phyloP scores from a whole-genome alignment of 2,888 invertebrate species.

The Corbicula japonica region DNA sequence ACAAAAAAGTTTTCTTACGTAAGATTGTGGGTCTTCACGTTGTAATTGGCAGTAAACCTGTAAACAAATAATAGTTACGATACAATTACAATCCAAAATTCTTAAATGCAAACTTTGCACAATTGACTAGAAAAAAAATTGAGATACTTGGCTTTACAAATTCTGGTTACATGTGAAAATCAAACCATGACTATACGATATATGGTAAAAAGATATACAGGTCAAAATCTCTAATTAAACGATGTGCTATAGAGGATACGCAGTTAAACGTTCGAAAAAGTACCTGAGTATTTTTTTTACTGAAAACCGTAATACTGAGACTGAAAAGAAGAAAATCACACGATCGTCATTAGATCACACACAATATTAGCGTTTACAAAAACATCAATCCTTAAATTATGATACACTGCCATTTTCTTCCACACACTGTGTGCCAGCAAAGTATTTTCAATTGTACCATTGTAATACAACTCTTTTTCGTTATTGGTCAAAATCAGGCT shows the following conservation, averaged over 20 bases:
- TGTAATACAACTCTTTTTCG: too few relatives aligned
- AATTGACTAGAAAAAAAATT: conserved; percentile 58
- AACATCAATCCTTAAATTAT: too few relatives aligned
- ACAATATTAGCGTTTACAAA: too few relatives aligned
- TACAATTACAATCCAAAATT: conserved; percentile 51
- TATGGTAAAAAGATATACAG: conserved; percentile 58
- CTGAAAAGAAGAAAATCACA: conserved; percentile 51
- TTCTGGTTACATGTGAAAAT: conserved; percentile 69
- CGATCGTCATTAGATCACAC: too few relatives aligned
- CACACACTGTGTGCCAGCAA: too few relatives aligned
- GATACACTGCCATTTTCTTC: too few relatives aligned
- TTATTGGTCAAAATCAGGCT: too few relatives aligned
- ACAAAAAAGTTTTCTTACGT: too few relatives aligned
- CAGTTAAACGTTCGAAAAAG: conserved; percentile 53
- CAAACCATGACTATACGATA: conserved; percentile 68
- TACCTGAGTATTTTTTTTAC: conserved; percentile 57
- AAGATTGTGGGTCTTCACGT: too few relatives aligned
- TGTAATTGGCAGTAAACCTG: conserved; percentile 2
- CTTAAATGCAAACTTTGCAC: conserved; percentile 56
- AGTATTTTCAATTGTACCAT: too few relatives aligned
- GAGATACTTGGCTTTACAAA: conserved; percentile 44
- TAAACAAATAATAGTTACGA: conserved; percentile 32
- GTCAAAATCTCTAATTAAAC: conserved; percentile 65
- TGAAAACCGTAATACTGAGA: conserved; percentile 58
- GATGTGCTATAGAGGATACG: conserved; percentile 64